Percentiles rank a stretch among this genome's conserved stretches.
Evolutionary conservation across 2,888 invertebrate genomes (phyloP).

Genomic region (Phortica magna): DNA sequence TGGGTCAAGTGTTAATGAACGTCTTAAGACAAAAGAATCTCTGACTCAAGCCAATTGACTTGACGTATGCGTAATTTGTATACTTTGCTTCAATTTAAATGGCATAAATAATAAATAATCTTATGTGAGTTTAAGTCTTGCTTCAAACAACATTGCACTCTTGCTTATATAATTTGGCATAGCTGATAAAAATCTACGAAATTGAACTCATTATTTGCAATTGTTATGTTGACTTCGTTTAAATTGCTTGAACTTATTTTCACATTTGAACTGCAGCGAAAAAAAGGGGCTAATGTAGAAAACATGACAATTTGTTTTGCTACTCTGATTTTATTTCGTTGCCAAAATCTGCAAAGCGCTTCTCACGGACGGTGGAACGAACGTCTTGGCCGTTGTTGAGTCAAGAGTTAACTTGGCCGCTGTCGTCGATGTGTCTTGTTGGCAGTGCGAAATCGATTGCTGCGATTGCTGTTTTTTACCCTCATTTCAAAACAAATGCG

Average conservation of each 20-base stretch:
- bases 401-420: no score
- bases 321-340: conserved; percentile 54
- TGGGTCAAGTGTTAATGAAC: conserved; percentile 19
- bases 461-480: neutral
- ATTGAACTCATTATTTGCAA: conserved; percentile 57
- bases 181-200: conserved; percentile 13
- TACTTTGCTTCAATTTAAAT: neutral
- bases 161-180: neutral
- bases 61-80: neutral
- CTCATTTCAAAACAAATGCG: neutral
- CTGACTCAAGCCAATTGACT: neutral
- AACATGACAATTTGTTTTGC: no score
- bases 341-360: conserved; percentile 36
- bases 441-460: neutral
- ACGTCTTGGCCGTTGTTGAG: neutral
- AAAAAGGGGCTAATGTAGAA: conserved; percentile 46
- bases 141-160: neutral
- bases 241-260: conserved; percentile 65
- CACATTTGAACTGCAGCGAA: conserved; percentile 55
- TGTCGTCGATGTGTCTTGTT: neutral
- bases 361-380: conserved; percentile 55
- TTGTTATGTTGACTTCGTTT: conserved; percentile 68
- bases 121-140: neutral
- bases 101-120: neutral
- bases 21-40: neutral